Evolutionary conservation across 2,888 invertebrate species (phyloP).

Genomic region (Eugnorisma glareosa): DNA sequence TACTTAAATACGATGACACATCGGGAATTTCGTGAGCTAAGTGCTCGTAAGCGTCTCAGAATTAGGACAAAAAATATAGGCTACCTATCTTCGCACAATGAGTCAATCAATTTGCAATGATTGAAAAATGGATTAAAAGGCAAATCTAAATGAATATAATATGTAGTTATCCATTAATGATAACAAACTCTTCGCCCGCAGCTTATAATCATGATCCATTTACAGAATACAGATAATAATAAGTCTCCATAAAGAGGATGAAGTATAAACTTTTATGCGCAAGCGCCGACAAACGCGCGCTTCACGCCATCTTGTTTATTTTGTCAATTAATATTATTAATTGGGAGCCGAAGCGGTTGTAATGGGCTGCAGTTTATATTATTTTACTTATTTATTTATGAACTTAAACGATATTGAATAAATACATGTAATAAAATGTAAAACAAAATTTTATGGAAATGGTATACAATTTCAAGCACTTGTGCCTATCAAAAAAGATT

Average conservation of each 20-base stretch:
- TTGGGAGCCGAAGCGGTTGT: conserved; percentile 36
- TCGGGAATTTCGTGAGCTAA: conserved; percentile 25
- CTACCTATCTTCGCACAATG: background rate
- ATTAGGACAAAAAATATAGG: conserved; percentile 17
- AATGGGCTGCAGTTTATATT: conserved; percentile 39
- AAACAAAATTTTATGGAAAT: conserved; percentile 11
- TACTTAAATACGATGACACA: conserved; percentile 36
- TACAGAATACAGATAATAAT: conserved; percentile 64
- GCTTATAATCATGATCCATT: conserved; percentile 71
- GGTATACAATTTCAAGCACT: conserved; percentile 6
- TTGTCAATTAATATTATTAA: conserved; percentile 71
- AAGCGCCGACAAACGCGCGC: conserved; percentile 71
- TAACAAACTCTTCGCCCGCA: conserved; percentile 47
- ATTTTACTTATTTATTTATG: conserved; percentile 40
- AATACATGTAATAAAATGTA: conserved; percentile 28
- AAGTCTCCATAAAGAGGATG: conserved; percentile 66
- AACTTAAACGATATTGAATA: conserved; percentile 37
- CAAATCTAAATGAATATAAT: conserved; percentile 22
- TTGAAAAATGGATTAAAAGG: background rate
- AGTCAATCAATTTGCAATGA: conserved; percentile 14
- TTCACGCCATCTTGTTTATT: conserved; percentile 73
- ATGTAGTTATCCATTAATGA: conserved; percentile 27
- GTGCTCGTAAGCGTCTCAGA: conserved; percentile 10
- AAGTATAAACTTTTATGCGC: conserved; percentile 70
- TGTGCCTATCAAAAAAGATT: conserved; percentile 13